Evolutionary conservation across 2,113 vertebrate genomes (phyloP), one percentile per base, ranked within the genome.

Genomic region (Poeciliopsis prolifica): DNA sequence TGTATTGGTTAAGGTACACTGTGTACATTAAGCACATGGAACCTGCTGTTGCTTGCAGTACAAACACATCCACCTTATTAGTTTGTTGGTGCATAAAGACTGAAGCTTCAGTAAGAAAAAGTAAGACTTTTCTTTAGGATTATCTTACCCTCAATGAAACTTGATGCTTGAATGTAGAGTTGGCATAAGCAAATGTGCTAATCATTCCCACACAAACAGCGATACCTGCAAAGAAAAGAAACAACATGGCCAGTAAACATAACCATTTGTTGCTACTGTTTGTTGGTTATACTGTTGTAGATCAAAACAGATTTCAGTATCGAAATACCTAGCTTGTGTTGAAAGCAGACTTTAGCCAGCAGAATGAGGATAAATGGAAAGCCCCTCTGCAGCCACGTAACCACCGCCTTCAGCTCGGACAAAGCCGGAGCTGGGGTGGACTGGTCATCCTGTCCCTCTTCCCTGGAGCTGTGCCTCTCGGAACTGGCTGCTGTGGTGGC

Each of bases 351-450:
- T 94, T 99, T 99, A 70, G 96, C 95, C 82, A 99, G 91, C 44
- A 99, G 95, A 65, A 99, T 99, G 63, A 99, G 92, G 87, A 99
- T 97, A 90, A 99, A 99, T 9, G 98, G 98, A 26, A 99, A 96
- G 2, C 97, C 98, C 24, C 96, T 97, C 94, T 99, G 98, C 48
- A 99, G 94, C 98, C 98, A 99, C 0, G 95, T 94, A 1, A 98
- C 88, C 6, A 98, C 95, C 0, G 97, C 96, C 87, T 96, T 97
- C 29, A 99, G 83, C 91, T 99, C 97, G 0, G 97, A 98, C 1
- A 99, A 92, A 0, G 98, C 98, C 0, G 98, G 97, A 1, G 97
- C 97, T 0, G 98, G 97, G 0, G 97, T 96, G 17, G 97, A 96
- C 0, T 95, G 95, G 0, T 97, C 96, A 0, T 93, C 60, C 63